Evolutionary conservation across 2,888 invertebrate species (phyloP), one percentile per base, ranked within the genome.

Genomic region (Smittia aterrima): DNA sequence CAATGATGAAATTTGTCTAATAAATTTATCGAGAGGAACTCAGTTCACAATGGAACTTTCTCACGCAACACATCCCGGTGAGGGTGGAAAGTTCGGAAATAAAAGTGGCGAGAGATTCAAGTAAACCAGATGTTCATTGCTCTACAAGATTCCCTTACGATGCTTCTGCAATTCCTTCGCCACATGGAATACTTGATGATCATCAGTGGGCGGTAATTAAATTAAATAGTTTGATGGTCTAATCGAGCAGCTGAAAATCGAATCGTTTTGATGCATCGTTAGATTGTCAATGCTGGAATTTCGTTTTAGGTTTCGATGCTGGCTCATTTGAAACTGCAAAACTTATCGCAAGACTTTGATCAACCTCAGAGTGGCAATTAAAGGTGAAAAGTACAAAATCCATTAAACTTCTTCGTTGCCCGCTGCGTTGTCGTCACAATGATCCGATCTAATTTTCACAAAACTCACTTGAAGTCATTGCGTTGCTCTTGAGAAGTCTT

Each of bases 401-500:
- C 32, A 32, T 32, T 9, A 32, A 32, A 32, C 32, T 32, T 32
- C 32, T 32, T 32, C 11, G 47, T 11, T 16, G 16, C 47, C 47
- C 11, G 47, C 47, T 47, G 47, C 11, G 47, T 3, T 11, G 11
- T 47, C 47, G 16, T 47, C 47, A 16, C 47, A 47, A 47, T 11
- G 16, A 47, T 47, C 47, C 47, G 47, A 47, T 47, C 47, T 47
- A 47, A 47, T 47, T 47, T 38, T 2, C 47, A 47, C 47, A 47
- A 47, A 47, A 47, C 16, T 47, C 47, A n/a, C 47, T 47, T n/a
- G 47, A 47, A n/a, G 47, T 38, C 6, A 4, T 38, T 38, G 4
- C 9, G 38, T 38, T 38, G 6, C 32, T 9, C 32, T 32, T 32
- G 32, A 32, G 32, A 32, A 32, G 32, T 9, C 32, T 32, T 9